phyloP scores from a whole-genome alignment of 2,113 vertebrate genomes.

The Todiramphus saurophagus region DNA sequence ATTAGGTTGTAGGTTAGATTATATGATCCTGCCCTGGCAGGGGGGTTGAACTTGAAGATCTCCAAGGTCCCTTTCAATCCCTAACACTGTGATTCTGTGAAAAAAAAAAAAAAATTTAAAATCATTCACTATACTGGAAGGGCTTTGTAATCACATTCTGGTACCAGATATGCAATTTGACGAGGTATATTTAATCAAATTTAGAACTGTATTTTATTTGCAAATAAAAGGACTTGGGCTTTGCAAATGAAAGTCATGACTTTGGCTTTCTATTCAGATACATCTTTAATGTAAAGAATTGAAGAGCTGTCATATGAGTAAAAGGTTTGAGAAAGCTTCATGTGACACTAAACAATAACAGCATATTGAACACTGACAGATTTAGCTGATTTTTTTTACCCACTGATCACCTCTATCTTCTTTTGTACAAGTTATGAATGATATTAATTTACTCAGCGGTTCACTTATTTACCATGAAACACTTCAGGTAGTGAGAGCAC shows the following conservation, averaged over 20 bases:
- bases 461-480: neutral
- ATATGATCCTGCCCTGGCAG: no score
- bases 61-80: no score
- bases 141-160: neutral
- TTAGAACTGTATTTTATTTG: neutral
- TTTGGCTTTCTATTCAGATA: neutral
- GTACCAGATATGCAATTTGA: neutral
- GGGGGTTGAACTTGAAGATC: no score
- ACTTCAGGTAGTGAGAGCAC: neutral
- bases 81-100: no score
- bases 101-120: neutral
- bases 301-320: neutral
- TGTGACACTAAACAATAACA: neutral
- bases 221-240: neutral
- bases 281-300: neutral
- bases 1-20: no score
- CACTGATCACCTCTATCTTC: neutral
- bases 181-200: neutral
- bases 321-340: neutral
- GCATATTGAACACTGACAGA: neutral
- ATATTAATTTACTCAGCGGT: neutral
- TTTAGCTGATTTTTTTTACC: neutral
- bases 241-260: neutral
- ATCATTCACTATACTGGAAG: neutral
- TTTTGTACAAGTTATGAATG: neutral